Evolutionary conservation across 1,140 invertebrate species (phyloP).

Genomic region (Microplitis mediator): DNA sequence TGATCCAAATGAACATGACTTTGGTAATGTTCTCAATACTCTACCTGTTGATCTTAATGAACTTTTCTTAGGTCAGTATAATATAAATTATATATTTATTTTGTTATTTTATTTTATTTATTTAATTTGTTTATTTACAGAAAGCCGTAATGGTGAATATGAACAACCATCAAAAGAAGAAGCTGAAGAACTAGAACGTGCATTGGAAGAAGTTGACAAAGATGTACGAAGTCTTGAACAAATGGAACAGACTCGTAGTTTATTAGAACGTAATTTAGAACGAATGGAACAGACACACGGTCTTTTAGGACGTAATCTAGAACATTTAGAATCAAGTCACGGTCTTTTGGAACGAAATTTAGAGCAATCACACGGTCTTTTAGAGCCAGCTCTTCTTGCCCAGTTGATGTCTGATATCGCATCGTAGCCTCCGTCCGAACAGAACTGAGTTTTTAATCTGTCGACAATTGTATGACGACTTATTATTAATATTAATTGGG

Average conservation of each 20-base stretch:
- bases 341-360: too few species aligned
- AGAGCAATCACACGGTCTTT: constrained; percentile 61
- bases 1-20: constrained; percentile 81
- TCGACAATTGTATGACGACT: not conserved
- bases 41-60: constrained; percentile 91
- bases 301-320: too few species aligned
- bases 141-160: constrained; percentile 74
- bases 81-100: not conserved
- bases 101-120: constrained; percentile 24
- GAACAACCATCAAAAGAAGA: constrained; percentile 74
- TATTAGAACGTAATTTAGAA: constrained; percentile 53
- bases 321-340: too few species aligned
- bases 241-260: constrained; percentile 69
- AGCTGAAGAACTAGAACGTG: constrained; percentile 82
- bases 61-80: constrained; percentile 75
- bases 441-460: constrained; percentile 16
- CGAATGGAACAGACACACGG: too few species aligned
- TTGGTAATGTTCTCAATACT: constrained; percentile 87
- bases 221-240: constrained; percentile 78
- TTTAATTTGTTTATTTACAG: constrained; percentile 52
- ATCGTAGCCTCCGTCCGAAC: constrained; percentile 52
- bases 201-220: constrained; percentile 80
- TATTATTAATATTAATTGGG: too few species aligned
- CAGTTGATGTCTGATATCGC: constrained; percentile 62
- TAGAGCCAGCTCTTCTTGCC: constrained; percentile 61